Conservation (phyloP, 2,797 vertebrate genomes). For the Sebastes kiyomatsui region DNA sequence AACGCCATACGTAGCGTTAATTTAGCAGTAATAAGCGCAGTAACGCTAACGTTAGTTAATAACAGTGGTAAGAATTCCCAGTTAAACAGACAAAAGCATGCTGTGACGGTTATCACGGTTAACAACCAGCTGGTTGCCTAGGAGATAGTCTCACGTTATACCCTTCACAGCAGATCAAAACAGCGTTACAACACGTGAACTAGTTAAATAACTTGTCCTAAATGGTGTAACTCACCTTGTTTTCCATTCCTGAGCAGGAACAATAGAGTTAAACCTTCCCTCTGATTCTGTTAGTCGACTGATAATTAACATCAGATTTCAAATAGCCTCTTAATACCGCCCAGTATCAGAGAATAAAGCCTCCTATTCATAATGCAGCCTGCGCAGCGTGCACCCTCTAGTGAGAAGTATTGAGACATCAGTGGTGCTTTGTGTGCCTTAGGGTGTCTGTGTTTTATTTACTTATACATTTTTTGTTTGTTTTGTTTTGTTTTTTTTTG, state of each 20-base stretch:
- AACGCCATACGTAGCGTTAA: neutral
- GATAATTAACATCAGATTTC: neutral
- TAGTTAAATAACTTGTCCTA: neutral
- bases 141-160: neutral
- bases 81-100: neutral
- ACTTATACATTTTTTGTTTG: fast-evolving
- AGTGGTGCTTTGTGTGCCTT: too few relatives aligned
- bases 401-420: constrained; percentile 8
- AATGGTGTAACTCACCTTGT: constrained; percentile 32
- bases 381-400: constrained; percentile 54
- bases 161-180: neutral
- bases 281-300: neutral
- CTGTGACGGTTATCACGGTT: neutral
- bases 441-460: too few relatives aligned
- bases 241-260: neutral
- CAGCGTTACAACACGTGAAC: neutral
- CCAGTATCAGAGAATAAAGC: constrained; percentile 28
- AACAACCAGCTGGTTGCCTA: neutral
- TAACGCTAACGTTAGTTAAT: neutral
- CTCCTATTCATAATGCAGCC: constrained; percentile 7
- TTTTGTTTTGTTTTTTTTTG: too few relatives aligned
- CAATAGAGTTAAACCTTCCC: neutral
- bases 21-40: too few relatives aligned
- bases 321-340: constrained; percentile 1
- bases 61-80: neutral